Base-by-base conservation (phyloP, 2,888 invertebrate genomes). In the Caenorhabditis sp. region DNA sequence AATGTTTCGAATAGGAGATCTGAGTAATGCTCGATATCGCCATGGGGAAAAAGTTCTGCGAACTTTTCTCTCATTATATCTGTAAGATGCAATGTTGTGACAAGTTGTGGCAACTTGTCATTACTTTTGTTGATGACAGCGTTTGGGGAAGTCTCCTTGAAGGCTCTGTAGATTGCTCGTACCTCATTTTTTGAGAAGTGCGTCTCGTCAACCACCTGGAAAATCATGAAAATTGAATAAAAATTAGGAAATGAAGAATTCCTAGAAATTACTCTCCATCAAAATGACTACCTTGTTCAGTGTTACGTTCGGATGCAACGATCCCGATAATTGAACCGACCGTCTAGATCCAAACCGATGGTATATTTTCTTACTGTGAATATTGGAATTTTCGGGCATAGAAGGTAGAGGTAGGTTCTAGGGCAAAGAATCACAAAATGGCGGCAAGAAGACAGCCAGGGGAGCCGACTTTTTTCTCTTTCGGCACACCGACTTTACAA, bases 1-100 rank as follows among this genome's bases (percentile, higher is more conserved):
- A 91, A 89, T 1, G 91, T 89, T 73, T 90, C 89, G 73, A 91
- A 91, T 14, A 91, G 85, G 7, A 91, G 80, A 69, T 91, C 91
- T 7, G 90, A 86, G 70, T 89, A 91, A 66, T 89, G 89, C 49
- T 90, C 90, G 26, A 88, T 87, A 68, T 91, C 90, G 19, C 90
- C 90, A 26, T 89, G 90, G 10, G 88, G 89, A 80, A 91, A 91
- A 12, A 91, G 85, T 63, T 90, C 89, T 4, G 87, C 87, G 76
- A 91, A 91, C 54, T 90, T 88, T 66, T 89, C 86, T 28, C 91
- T 84, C 49, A 91, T 77, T 54, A 88, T 89, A 59, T 89, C 90
- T 84, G 82, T 59, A 83, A 86, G 41, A 63, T 49, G 10, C 19
- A 44, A 47, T 49, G 47, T 61, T 61, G 26, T 74, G 72, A 49